Conservation (phyloP, 2,113 vertebrate species). For the Setophaga petechia region DNA sequence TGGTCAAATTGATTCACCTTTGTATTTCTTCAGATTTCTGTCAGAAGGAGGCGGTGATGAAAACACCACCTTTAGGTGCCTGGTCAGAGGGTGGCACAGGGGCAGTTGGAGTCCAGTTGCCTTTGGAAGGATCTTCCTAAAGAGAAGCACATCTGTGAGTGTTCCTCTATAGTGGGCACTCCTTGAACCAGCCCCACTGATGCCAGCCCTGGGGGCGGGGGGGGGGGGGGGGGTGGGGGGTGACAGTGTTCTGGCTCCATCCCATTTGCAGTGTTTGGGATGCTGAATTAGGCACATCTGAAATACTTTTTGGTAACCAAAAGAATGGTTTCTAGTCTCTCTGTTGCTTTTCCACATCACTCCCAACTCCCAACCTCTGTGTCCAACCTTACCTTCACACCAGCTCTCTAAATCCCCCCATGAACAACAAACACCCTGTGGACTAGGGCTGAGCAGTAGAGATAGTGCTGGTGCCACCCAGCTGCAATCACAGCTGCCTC, state of each 20-base stretch:
- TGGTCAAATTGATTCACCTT: not conserved
- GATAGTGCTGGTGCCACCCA: not conserved
- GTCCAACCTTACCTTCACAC: not conserved
- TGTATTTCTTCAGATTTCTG: not conserved
- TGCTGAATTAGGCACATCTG: not conserved
- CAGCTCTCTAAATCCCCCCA: not conserved
- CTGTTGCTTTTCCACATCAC: not conserved
- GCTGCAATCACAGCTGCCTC: not conserved
- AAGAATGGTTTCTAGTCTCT: not conserved
- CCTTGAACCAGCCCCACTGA: not conserved
- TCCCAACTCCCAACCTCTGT: not conserved
- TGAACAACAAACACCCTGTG: not conserved
- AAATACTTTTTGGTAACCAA: not conserved
- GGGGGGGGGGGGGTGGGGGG: too few species aligned
- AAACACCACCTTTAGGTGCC: not conserved
- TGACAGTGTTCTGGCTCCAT: not conserved
- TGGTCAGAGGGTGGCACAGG: not conserved
- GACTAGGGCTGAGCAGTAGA: rapidly evolving
- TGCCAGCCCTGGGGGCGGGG: not conserved
- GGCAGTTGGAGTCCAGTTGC: not conserved
- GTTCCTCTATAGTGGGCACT: rapidly evolving
- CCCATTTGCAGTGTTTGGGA: not conserved
- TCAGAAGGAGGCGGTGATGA: rapidly evolving
- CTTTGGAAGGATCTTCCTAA: not conserved
- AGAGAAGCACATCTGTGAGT: rapidly evolving